Evolutionary conservation across 2,797 vertebrate species (phyloP).

Genomic region (Octomys mimax): DNA sequence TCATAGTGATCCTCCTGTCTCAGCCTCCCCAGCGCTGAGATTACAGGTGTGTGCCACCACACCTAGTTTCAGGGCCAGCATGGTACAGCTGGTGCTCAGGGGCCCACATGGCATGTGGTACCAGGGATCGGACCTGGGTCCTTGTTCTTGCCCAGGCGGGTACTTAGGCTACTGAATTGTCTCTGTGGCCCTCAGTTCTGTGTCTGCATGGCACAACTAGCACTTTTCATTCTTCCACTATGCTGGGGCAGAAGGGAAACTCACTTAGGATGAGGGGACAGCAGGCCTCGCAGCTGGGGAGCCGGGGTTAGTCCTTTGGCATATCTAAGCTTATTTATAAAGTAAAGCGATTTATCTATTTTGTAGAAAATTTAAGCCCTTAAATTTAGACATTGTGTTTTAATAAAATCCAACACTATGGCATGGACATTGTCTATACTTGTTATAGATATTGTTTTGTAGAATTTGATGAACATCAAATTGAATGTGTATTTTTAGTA

Average conservation of each 20-base stretch:
- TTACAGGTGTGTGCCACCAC: too few relatives aligned
- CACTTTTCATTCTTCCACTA: neutral
- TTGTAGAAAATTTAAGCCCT: neutral
- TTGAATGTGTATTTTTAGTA: neutral
- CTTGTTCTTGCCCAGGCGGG: too few relatives aligned
- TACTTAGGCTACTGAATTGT: too few relatives aligned
- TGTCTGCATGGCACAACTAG: too few relatives aligned
- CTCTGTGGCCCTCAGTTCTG: neutral
- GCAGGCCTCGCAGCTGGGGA: neutral
- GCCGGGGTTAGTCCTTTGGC: neutral
- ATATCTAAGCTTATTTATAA: neutral
- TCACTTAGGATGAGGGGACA: neutral
- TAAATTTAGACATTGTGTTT: constrained; percentile 8
- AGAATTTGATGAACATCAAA: constrained; percentile 6
- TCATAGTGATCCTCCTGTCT: too few relatives aligned
- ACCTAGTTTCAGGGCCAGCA: too few relatives aligned
- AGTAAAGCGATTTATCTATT: neutral
- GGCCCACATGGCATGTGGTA: too few relatives aligned
- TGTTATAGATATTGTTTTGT: neutral
- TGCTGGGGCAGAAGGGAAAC: neutral
- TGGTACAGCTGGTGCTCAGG: too few relatives aligned
- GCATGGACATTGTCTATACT: neutral
- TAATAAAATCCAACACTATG: neutral
- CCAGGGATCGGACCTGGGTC: too few relatives aligned
- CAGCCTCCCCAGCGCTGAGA: too few relatives aligned